Conservation (phyloP, 2,113 vertebrate genomes). For the Furnarius figulus region DNA sequence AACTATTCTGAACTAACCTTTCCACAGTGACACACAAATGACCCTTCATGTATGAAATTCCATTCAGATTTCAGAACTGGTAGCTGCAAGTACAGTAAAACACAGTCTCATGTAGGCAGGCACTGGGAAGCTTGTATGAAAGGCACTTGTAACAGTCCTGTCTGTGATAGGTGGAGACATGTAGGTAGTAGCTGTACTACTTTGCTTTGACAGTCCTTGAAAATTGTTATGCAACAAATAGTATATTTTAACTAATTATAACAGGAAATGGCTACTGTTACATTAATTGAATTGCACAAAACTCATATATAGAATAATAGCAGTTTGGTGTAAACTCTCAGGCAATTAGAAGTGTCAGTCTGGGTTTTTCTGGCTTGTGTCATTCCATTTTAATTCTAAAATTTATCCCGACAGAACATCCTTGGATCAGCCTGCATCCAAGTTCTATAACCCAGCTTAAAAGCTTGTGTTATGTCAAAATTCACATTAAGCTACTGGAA, state of each 20-base stretch:
- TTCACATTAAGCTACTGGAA: accelerated
- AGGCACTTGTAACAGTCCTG: neutral
- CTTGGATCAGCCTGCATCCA: neutral
- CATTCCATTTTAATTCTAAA: neutral
- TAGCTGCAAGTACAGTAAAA: neutral
- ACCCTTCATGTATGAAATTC: neutral
- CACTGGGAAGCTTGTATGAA: neutral
- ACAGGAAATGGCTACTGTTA: neutral
- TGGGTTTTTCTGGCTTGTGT: neutral
- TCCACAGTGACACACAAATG: neutral
- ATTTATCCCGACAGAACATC: neutral
- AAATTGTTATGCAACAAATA: neutral
- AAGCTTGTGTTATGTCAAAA: neutral
- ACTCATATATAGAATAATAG: neutral
- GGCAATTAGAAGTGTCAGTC: neutral
- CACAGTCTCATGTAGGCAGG: neutral
- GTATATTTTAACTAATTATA: neutral
- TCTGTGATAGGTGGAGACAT: accelerated
- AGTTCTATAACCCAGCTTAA: neutral
- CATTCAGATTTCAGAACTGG: neutral
- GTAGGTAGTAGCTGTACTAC: neutral
- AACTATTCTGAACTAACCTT: neutral
- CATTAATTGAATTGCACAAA: neutral
- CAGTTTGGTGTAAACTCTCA: neutral
- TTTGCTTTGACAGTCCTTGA: neutral